Evolutionary conservation across 2,113 vertebrate species (phyloP).

Genomic region (Gallinago undulata): DNA sequence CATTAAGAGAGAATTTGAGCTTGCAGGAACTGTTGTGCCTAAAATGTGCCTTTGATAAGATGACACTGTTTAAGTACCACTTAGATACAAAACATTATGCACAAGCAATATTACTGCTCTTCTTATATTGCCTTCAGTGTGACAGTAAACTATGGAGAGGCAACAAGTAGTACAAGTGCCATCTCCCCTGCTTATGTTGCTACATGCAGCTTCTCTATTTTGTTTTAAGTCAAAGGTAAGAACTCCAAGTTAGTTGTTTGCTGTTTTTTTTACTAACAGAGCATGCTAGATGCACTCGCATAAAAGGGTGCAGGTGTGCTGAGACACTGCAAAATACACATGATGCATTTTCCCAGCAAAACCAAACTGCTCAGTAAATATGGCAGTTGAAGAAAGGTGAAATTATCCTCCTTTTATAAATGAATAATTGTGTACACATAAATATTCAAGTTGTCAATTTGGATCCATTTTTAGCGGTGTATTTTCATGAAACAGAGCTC

Average conservation of each 20-base stretch:
- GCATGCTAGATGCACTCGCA: fast-evolving
- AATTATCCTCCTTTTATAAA: neutral
- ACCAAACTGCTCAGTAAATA: neutral
- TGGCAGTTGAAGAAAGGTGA: neutral
- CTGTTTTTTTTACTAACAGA: neutral
- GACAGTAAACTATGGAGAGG: neutral
- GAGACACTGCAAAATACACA: neutral
- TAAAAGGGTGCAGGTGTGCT: neutral
- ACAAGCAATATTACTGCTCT: neutral
- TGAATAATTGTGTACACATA: neutral
- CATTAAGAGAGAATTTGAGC: neutral
- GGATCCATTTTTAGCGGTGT: neutral
- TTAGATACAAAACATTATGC: neutral
- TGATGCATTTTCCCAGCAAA: neutral
- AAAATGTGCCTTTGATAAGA: neutral
- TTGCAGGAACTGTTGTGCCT: neutral
- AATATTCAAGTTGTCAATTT: neutral
- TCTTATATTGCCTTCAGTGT: neutral
- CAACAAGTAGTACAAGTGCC: neutral
- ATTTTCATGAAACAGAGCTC: neutral
- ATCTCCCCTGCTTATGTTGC: neutral
- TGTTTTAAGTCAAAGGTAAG: neutral
- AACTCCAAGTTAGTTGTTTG: neutral
- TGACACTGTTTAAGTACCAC: neutral
- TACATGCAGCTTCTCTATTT: neutral